Evolutionary conservation across 2,888 invertebrate species (phyloP).

Genomic region (Calameuta pallipes): DNA sequence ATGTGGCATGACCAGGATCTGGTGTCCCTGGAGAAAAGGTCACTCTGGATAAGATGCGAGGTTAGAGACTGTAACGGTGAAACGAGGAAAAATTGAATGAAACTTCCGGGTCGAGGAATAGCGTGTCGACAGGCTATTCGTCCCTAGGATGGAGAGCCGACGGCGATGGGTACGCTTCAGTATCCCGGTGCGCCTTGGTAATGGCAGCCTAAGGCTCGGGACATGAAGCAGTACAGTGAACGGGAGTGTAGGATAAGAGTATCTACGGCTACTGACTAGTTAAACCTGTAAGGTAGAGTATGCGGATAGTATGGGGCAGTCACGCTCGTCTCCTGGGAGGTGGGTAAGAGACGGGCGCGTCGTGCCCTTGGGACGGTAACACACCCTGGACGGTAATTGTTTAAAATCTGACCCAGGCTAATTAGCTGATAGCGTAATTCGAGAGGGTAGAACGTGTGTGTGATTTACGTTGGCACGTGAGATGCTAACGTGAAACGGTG

Average conservation of each 20-base stretch:
- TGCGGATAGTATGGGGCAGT: slow-evolving; percentile 22
- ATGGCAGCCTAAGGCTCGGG: background rate
- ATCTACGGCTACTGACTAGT: background rate
- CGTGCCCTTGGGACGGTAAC: slow-evolving; percentile 51
- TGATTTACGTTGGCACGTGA: background rate
- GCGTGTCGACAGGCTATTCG: slow-evolving; percentile 27
- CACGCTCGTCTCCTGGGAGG: slow-evolving; percentile 48
- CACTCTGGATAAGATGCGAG: background rate
- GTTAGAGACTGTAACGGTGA: background rate
- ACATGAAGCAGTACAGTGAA: background rate
- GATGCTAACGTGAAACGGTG: background rate
- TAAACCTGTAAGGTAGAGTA: background rate
- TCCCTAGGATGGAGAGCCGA: slow-evolving; percentile 19
- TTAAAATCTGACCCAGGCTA: slow-evolving; percentile 55
- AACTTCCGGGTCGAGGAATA: slow-evolving; percentile 11
- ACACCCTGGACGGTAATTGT: slow-evolving; percentile 51
- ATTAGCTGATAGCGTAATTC: slow-evolving; percentile 41
- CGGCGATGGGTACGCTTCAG: background rate
- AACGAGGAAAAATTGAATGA: background rate
- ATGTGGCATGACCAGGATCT: background rate
- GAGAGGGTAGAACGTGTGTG: slow-evolving; percentile 9
- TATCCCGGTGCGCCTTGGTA: background rate
- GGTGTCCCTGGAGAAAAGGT: background rate
- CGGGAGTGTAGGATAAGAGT: background rate
- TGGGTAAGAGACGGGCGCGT: slow-evolving; percentile 47